Percentiles rank a stretch among this genome's conserved stretches.
These are phyloP conservation scores for Thunnus albacares DNA, from an alignment of 2,797 vertebrate genomes.

Conservation along the genomic window DNA sequence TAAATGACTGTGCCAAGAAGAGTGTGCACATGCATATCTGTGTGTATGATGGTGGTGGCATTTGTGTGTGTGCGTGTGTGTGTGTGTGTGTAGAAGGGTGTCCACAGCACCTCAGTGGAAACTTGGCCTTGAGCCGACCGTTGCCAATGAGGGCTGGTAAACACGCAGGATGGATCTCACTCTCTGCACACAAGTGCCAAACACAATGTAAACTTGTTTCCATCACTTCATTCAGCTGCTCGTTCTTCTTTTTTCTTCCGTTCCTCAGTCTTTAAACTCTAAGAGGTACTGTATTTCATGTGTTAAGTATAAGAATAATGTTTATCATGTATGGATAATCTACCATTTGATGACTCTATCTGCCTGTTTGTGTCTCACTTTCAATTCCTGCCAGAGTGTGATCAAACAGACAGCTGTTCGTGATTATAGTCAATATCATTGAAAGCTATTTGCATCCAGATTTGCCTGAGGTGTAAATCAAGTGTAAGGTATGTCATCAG, in stretches of 20 bases:
- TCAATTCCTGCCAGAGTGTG: background rate
- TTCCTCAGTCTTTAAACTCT: slow-evolving; percentile 19
- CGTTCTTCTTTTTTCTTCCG: slow-evolving; percentile 22
- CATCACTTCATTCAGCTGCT: slow-evolving; percentile 58
- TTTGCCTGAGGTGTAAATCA: slow-evolving; percentile 20
- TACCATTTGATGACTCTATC: background rate
- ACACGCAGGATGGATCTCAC: slow-evolving; percentile 70
- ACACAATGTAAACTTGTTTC: slow-evolving; percentile 76
- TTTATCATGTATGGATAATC: background rate
- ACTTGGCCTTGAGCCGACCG: slow-evolving; percentile 69
- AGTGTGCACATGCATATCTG: slow-evolving; percentile 32
- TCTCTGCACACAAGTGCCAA: slow-evolving; percentile 73
- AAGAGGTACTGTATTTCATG: slow-evolving; percentile 9
- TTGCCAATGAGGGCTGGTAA: slow-evolving; percentile 77
- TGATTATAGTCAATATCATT: slow-evolving; percentile 9
- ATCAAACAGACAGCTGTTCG: slow-evolving; percentile 13
- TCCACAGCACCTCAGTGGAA: slow-evolving; percentile 74
- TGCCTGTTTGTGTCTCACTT: slow-evolving; percentile 4
- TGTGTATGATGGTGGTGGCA: slow-evolving; percentile 15
- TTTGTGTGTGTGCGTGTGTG: slow-evolving; percentile 29
- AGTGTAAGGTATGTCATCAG: slow-evolving; percentile 6
- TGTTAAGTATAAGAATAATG: background rate
- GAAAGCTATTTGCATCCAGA: slow-evolving; percentile 20
- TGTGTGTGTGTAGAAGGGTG: slow-evolving; percentile 40
- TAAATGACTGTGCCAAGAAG: slow-evolving; percentile 48